Conservation (phyloP, 2,888 invertebrate genomes). For the Gymnocheta viridis region DNA sequence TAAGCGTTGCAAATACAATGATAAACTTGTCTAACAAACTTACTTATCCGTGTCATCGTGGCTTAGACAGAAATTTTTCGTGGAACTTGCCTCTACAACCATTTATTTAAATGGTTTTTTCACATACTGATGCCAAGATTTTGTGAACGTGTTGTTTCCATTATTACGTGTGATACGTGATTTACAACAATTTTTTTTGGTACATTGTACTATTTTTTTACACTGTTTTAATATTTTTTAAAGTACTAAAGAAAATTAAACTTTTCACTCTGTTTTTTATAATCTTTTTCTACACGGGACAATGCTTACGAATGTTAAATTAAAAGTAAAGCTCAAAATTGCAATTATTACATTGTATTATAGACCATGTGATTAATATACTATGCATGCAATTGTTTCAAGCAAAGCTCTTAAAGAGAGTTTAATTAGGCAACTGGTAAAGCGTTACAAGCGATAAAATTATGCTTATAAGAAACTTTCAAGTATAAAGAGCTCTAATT, state of each 20-base stretch:
- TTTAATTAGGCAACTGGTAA: no score
- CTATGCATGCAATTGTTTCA: no score
- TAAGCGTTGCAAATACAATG: neutral
- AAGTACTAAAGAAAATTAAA: neutral
- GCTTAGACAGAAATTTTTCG: neutral
- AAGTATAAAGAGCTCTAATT: no score
- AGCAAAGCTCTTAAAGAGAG: no score
- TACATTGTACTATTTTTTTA: neutral
- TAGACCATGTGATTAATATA: no score
- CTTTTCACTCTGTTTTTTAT: neutral
- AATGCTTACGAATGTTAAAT: neutral
- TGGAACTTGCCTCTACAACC: neutral
- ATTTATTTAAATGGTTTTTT: conserved; percentile 13
- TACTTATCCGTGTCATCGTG: neutral
- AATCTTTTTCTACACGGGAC: neutral
- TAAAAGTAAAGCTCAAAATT: neutral
- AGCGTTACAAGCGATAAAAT: no score
- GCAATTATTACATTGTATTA: neutral
- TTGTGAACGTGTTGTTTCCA: conserved; percentile 61
- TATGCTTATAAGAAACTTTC: no score
- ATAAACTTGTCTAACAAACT: neutral
- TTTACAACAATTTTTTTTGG: conserved; percentile 32
- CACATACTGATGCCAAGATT: conserved; percentile 58
- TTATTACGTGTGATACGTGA: conserved; percentile 66
- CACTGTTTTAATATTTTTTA: neutral